Percentiles rank a stretch among this genome's conserved stretches.
Evolutionary conservation across 2,113 vertebrate species (phyloP).

Genomic region (Bombycilla garrulus): DNA sequence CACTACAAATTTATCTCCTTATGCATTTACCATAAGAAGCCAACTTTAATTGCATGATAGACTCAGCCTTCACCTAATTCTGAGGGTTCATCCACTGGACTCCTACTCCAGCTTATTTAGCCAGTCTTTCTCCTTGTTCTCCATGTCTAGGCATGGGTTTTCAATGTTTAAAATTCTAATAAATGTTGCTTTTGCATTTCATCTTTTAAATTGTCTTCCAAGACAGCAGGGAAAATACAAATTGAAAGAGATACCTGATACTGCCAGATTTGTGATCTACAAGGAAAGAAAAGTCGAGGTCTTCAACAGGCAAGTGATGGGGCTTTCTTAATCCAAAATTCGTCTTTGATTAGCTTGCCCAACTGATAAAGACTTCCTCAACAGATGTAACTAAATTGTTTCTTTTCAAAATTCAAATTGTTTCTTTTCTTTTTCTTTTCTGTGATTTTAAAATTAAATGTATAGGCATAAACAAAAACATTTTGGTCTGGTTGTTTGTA

Average conservation of each 20-base stretch:
- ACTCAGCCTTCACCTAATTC: background rate
- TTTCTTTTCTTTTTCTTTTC: too few species aligned
- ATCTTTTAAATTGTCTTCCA: background rate
- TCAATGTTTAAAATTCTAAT: background rate
- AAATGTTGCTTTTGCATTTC: background rate
- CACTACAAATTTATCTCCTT: background rate
- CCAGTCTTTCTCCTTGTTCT: background rate
- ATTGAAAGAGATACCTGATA: background rate
- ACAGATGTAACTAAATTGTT: background rate
- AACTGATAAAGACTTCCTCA: background rate
- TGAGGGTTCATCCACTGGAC: background rate
- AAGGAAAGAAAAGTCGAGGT: background rate
- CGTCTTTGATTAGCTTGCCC: background rate
- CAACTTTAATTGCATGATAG: background rate
- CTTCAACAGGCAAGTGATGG: background rate
- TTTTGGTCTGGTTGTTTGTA: background rate
- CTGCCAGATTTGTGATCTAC: background rate
- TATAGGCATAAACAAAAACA: background rate
- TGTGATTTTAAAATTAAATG: background rate
- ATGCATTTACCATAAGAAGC: background rate
- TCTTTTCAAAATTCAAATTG: background rate
- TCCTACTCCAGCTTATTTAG: background rate
- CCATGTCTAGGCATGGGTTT: background rate
- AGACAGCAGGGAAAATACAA: background rate
- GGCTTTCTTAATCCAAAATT: background rate